Conservation (phyloP, 2,797 vertebrate genomes). For the Heterohyrax brucei region DNA sequence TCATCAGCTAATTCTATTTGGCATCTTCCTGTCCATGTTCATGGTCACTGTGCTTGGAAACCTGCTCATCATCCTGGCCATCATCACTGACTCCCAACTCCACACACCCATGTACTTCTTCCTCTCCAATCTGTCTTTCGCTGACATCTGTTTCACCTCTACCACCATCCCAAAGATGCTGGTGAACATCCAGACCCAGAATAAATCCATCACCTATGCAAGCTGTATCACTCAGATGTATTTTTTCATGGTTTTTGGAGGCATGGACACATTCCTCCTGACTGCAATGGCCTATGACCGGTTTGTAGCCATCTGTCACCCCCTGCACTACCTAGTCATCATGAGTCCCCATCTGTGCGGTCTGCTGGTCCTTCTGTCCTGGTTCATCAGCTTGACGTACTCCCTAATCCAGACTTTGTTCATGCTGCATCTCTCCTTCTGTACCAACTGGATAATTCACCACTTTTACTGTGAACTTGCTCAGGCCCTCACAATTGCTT, state of each 20-base stretch:
- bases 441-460: not conserved
- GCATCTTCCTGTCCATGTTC: slow-evolving; percentile 77
- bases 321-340: slow-evolving; percentile 74
- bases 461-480: slow-evolving; percentile 31
- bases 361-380: slow-evolving; percentile 47
- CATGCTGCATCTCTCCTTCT: not conserved
- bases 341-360: slow-evolving; percentile 60
- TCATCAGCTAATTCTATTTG: slow-evolving; percentile 67
- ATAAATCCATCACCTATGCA: slow-evolving; percentile 59
- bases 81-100: slow-evolving; percentile 35
- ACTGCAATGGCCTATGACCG: slow-evolving; percentile 53
- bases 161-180: slow-evolving; percentile 66
- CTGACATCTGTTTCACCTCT: slow-evolving; percentile 51
- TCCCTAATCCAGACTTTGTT: slow-evolving; percentile 70
- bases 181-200: slow-evolving; percentile 26
- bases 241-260: slow-evolving; percentile 68
- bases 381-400: slow-evolving; percentile 64
- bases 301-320: slow-evolving; percentile 78
- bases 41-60: slow-evolving; percentile 61
- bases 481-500: not conserved
- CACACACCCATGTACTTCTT: slow-evolving; percentile 77
- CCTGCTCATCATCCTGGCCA: slow-evolving; percentile 66
- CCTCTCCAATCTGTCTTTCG: slow-evolving; percentile 68
- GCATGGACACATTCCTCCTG: slow-evolving; percentile 69
- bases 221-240: slow-evolving; percentile 71